Conservation (phyloP, 1,140 invertebrate genomes). For the Bombus breviceps region DNA sequence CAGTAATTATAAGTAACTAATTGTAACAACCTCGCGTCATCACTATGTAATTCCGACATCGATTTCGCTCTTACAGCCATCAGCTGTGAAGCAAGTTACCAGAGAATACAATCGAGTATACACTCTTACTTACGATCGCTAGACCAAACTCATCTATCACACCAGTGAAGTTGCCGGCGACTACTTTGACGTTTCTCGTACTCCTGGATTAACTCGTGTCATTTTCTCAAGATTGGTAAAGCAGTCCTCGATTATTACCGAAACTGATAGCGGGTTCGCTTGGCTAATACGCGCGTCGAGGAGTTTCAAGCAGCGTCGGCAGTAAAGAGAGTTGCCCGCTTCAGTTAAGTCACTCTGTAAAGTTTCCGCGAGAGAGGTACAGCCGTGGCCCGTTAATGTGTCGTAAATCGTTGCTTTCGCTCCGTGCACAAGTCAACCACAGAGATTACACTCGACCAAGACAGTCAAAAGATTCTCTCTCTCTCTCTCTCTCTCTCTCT, state of each 20-base stretch:
- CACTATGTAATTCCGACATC: not conserved
- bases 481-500: not conserved
- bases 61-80: not conserved
- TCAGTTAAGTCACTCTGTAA: conserved; percentile 56
- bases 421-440: conserved; percentile 47
- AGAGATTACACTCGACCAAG: conserved; percentile 51
- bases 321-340: conserved; percentile 26
- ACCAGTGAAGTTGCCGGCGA: not conserved
- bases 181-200: not conserved
- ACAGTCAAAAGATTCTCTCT: conserved; percentile 55
- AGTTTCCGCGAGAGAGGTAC: conserved; percentile 51
- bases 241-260: conserved; percentile 21
- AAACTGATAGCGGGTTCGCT: conserved; percentile 8
- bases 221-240: not conserved
- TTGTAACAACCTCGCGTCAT: not conserved
- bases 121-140: not conserved
- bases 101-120: not conserved
- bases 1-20: not conserved
- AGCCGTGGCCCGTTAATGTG: conserved; percentile 45
- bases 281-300: conserved; percentile 21
- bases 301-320: conserved; percentile 43
- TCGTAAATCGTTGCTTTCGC: conserved; percentile 56
- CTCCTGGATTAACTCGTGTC: not conserved
- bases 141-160: not conserved
- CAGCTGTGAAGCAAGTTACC: not conserved